These are phyloP conservation scores for Eulemur coronatus DNA, from an alignment of 2,797 vertebrate genomes.

Conservation along the genomic window DNA sequence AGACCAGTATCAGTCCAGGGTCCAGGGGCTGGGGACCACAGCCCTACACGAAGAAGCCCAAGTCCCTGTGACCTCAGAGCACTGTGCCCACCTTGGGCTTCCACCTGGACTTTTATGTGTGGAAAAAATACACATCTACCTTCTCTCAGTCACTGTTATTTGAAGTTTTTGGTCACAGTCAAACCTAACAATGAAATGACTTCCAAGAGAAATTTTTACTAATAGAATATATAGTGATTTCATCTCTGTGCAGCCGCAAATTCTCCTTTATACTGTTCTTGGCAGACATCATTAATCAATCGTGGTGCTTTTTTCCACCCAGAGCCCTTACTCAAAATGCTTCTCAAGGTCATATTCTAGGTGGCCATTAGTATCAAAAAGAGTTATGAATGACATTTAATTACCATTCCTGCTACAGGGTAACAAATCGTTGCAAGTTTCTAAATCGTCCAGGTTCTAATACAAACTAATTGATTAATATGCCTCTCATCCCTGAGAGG, in stretches of 20 bases:
- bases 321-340: neutral
- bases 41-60: neutral
- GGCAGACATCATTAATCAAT: neutral
- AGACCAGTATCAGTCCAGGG: too few relatives aligned
- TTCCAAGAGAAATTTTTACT: neutral
- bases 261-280: neutral
- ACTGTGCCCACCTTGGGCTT: neutral
- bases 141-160: neutral
- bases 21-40: too few relatives aligned
- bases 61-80: neutral
- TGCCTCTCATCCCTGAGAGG: neutral
- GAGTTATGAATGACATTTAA: conserved; percentile 31
- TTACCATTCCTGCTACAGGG: neutral
- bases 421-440: conserved; percentile 20
- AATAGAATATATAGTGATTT: neutral
- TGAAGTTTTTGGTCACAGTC: neutral
- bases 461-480: neutral
- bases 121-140: neutral
- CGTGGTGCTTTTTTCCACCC: neutral
- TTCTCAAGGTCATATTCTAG: conserved; percentile 49
- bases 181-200: conserved; percentile 3
- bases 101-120: neutral
- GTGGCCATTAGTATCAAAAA: conserved; percentile 45
- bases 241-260: neutral
- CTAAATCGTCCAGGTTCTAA: neutral